Conservation (phyloP, 2,797 vertebrate species). For the Phoxinus dragarum region DNA sequence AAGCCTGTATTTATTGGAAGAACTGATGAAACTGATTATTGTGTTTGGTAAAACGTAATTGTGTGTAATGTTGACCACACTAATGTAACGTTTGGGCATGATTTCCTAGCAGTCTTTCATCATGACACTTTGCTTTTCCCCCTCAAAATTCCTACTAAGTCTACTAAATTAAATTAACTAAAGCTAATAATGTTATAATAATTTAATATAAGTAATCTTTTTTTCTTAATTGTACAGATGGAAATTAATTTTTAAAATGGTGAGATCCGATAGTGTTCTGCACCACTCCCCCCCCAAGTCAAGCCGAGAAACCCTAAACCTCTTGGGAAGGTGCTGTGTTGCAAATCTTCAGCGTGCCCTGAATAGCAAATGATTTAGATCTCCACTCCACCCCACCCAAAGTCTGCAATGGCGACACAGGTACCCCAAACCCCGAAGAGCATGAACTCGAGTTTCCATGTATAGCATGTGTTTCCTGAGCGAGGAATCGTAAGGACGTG, state of each 20-base stretch:
- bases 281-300: neutral
- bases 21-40: neutral
- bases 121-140: neutral
- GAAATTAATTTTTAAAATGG: constrained; percentile 61
- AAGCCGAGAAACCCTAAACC: constrained; percentile 72
- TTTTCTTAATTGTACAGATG: constrained; percentile 8
- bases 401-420: constrained; percentile 47
- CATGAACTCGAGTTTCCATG: constrained; percentile 66
- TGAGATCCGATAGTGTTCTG: neutral
- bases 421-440: constrained; percentile 23
- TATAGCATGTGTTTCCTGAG: constrained; percentile 72
- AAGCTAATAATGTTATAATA: neutral
- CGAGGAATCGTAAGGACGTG: constrained; percentile 53
- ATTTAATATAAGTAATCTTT: neutral
- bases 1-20: neutral
- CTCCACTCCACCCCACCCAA: constrained; percentile 31
- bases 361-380: constrained; percentile 73
- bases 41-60: neutral
- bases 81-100: neutral
- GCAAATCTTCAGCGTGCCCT: constrained; percentile 61
- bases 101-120: neutral
- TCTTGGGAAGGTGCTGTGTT: constrained; percentile 63
- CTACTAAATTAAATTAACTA: neutral
- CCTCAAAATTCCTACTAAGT: neutral
- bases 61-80: constrained; percentile 2